Evolutionary conservation across 2,888 invertebrate genomes (phyloP).

Genomic region (Tipula helvola): DNA sequence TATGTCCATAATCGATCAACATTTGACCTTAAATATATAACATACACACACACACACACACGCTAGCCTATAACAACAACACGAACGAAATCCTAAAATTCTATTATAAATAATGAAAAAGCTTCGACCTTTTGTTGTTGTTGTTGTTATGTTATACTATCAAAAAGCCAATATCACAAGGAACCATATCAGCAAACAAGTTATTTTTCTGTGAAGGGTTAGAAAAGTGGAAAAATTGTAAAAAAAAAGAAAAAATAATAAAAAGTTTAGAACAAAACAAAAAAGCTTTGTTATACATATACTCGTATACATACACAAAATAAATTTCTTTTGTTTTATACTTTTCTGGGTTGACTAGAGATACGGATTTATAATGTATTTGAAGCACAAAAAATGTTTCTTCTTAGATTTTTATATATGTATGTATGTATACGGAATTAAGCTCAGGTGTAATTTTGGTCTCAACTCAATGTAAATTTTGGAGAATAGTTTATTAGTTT

Average conservation of each 20-base stretch:
- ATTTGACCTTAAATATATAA: neutral
- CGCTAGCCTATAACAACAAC: neutral
- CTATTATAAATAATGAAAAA: neutral
- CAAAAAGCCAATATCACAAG: neutral
- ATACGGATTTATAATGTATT: neutral
- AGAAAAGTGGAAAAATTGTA: neutral
- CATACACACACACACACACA: neutral
- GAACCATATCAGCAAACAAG: neutral
- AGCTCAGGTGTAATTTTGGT: neutral
- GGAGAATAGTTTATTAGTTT: neutral
- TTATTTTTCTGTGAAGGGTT: neutral
- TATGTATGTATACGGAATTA: neutral
- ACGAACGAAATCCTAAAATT: neutral
- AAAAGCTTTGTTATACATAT: neutral
- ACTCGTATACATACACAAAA: neutral
- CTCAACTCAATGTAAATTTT: neutral
- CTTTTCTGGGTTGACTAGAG: neutral
- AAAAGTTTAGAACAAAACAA: neutral
- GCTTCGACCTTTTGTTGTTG: neutral
- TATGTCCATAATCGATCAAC: neutral
- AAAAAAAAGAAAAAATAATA: neutral
- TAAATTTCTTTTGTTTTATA: neutral
- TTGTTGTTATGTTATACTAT: neutral
- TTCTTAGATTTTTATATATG: neutral
- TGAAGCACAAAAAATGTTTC: neutral